Conservation (phyloP, 2,888 invertebrate genomes). For the Timema cristinae region DNA sequence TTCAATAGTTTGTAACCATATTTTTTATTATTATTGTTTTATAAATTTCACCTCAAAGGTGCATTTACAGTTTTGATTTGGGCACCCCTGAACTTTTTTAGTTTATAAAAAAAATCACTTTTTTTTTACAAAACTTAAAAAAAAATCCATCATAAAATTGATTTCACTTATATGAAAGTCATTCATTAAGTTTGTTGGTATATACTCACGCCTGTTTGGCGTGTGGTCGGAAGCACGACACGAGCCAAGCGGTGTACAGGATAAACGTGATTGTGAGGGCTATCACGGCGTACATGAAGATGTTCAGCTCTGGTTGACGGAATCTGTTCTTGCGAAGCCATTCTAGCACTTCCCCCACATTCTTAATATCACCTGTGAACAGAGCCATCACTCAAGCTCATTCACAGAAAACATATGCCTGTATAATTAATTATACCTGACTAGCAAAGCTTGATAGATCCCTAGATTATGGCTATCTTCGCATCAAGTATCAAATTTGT, state of each 20-base stretch:
- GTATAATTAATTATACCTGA: neutral
- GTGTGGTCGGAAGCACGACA: slow-evolving; percentile 82
- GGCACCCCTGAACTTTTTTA: slow-evolving; percentile 18
- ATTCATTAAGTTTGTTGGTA: too few species aligned
- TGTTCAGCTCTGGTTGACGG: slow-evolving; percentile 85
- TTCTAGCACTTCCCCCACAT: slow-evolving; percentile 81
- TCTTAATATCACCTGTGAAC: slow-evolving; percentile 69
- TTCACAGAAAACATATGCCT: neutral
- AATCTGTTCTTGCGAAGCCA: slow-evolving; percentile 92
- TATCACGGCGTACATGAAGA: slow-evolving; percentile 90
- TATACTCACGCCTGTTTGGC: slow-evolving; percentile 41
- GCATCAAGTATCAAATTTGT: too few species aligned
- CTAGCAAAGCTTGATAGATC: neutral
- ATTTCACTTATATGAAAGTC: too few species aligned
- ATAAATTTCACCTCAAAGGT: too few species aligned
- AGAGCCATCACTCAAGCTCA: slow-evolving; percentile 15
- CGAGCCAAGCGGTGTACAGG: slow-evolving; percentile 83
- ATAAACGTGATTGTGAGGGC: slow-evolving; percentile 82
- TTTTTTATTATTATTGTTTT: too few species aligned
- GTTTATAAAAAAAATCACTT: neutral
- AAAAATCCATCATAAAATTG: too few species aligned
- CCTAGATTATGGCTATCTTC: too few species aligned
- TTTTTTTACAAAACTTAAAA: too few species aligned
- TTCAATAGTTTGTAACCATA: too few species aligned
- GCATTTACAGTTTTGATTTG: slow-evolving; percentile 5